Percentiles rank a stretch among this genome's conserved stretches.
These are phyloP conservation scores for Lipotes vexillifer DNA, from an alignment of 2,113 vertebrate genomes.

Conservation along the genomic window DNA sequence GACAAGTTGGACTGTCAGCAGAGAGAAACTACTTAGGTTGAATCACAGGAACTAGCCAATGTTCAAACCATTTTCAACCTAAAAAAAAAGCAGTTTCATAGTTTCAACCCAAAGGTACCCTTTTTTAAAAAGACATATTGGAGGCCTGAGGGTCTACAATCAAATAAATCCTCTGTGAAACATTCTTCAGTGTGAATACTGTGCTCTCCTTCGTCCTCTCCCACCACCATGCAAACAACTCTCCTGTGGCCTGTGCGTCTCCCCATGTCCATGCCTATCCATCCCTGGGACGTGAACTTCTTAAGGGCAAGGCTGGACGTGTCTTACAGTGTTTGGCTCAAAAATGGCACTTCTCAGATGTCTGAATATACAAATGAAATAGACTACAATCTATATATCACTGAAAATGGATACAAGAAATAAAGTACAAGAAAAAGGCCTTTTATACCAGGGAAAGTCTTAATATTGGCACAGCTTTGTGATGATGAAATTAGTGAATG, in stretches of 20 bases:
- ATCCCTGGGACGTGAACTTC: background rate
- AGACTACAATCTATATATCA: background rate
- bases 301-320: background rate
- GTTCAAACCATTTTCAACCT: background rate
- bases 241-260: background rate
- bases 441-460: background rate
- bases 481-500: background rate
- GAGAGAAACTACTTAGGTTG: background rate
- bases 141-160: background rate
- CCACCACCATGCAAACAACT: fast-evolving
- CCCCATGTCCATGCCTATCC: fast-evolving
- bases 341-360: background rate
- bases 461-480: background rate
- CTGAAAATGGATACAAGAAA: background rate
- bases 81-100: background rate
- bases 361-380: background rate
- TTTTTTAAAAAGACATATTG: background rate
- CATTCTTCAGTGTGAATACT: background rate
- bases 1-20: background rate
- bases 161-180: background rate
- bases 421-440: background rate
- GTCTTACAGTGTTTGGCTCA: background rate
- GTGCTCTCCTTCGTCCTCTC: background rate
- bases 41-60: background rate
- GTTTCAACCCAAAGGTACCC: background rate